Conservation (phyloP, 2,113 vertebrate genomes). For the Choloepus hoffmanni region DNA sequence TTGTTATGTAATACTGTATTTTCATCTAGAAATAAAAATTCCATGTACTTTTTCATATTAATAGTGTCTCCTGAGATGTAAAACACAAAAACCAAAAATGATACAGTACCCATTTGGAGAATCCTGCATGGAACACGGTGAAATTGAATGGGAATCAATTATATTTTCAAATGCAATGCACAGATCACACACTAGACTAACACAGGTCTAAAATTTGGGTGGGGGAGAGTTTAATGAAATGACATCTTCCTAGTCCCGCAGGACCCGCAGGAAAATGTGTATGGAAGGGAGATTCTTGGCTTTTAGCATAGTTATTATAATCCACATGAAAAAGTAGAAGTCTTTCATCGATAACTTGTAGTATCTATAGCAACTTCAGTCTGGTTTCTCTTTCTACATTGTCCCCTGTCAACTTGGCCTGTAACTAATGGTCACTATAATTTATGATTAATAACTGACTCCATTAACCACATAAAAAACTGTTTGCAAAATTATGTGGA, state of each 20-base stretch:
- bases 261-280: neutral
- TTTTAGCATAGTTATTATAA: neutral
- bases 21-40: conserved; percentile 40
- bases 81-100: neutral
- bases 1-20: neutral
- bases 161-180: neutral
- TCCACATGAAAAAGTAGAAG: neutral
- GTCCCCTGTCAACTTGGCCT: neutral
- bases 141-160: neutral
- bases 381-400: neutral
- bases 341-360: neutral
- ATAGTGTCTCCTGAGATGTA: neutral
- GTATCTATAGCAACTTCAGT: neutral
- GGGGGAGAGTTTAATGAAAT: neutral
- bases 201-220: neutral
- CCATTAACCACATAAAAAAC: neutral
- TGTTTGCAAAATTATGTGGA: neutral
- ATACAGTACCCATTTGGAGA: neutral
- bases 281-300: no score
- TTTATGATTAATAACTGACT: neutral
- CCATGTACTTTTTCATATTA: conserved; percentile 21
- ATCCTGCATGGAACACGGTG: neutral
- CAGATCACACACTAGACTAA: rapidly evolving
- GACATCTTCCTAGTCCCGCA: neutral
- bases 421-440: neutral